Evolutionary conservation across 2,113 vertebrate species (phyloP).

Genomic region (Drymodes brunneopygia): DNA sequence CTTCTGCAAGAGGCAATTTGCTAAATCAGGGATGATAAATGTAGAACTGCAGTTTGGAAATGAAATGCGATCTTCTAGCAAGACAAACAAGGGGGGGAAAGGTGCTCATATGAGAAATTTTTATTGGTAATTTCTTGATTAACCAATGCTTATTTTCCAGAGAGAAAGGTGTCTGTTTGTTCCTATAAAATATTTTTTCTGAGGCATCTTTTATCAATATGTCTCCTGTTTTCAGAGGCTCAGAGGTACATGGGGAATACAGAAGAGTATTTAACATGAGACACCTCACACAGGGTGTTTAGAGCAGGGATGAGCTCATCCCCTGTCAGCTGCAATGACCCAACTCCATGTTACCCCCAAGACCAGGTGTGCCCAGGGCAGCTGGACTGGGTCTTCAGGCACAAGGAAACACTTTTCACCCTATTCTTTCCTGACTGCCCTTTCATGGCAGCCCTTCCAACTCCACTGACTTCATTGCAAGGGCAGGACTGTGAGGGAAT

Average conservation of each 20-base stretch:
- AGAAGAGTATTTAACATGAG: not conserved
- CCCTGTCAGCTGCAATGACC: not conserved
- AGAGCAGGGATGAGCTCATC: not conserved
- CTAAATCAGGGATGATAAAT: conserved; percentile 50
- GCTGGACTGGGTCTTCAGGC: not conserved
- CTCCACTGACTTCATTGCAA: not conserved
- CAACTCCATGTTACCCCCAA: not conserved
- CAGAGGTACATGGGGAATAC: not conserved
- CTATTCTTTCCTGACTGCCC: not conserved
- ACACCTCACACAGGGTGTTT: not conserved
- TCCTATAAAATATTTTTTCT: not conserved
- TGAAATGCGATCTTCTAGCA: conserved; percentile 15
- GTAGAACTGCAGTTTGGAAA: not conserved
- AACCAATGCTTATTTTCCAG: not conserved
- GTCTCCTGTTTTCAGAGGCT: not conserved
- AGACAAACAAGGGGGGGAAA: not conserved
- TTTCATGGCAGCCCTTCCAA: not conserved
- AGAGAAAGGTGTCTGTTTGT: not conserved
- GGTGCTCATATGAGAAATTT: not conserved
- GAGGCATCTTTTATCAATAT: not conserved
- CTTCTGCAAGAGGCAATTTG: conserved; percentile 30
- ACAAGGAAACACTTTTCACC: not conserved
- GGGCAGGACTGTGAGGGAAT: not conserved
- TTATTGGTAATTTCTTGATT: not conserved
- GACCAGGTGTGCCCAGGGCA: not conserved